These are phyloP conservation scores for Halyomorpha halys DNA, from an alignment of 1,140 invertebrate species.

Conservation along the genomic window DNA sequence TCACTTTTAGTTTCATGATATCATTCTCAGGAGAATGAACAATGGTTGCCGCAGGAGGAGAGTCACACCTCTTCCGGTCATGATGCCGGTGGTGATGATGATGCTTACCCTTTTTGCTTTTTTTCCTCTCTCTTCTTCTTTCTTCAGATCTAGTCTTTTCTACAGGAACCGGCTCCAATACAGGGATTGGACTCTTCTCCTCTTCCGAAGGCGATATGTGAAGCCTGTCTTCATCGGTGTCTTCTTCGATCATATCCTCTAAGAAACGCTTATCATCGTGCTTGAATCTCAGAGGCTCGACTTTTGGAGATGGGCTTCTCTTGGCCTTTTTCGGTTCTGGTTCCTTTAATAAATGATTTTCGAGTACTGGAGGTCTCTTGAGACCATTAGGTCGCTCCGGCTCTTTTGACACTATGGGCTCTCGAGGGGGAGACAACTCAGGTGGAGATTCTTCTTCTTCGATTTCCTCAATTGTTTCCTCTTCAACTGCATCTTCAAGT, in stretches of 20 bases:
- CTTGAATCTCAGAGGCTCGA: background rate
- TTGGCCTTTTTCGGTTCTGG: constrained; percentile 3
- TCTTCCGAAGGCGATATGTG: constrained; percentile 23
- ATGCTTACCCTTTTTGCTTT: constrained; percentile 32
- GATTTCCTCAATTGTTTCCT: constrained; percentile 5
- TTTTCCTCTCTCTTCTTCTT: constrained; percentile 25
- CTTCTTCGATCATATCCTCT: constrained; percentile 26
- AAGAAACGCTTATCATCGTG: constrained; percentile 19
- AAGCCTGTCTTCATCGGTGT: constrained; percentile 24
- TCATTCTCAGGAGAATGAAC: constrained; percentile 32
- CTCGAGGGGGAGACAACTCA: background rate
- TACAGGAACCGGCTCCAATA: constrained; percentile 29
- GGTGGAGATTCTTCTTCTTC: constrained; percentile 5
- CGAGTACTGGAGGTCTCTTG: background rate
- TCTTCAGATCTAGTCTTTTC: constrained; percentile 19
- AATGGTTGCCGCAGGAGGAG: constrained; percentile 32
- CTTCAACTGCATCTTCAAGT: background rate
- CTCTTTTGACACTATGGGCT: background rate
- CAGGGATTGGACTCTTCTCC: constrained; percentile 17
- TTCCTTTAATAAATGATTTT: background rate
- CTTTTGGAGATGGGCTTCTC: background rate
- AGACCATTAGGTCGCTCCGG: background rate
- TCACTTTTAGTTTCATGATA: constrained; percentile 34
- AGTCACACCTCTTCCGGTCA: constrained; percentile 24
- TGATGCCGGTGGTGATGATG: constrained; percentile 32